Base-by-base conservation (phyloP, 2,888 invertebrate species). In the Lymantria dispar region DNA sequence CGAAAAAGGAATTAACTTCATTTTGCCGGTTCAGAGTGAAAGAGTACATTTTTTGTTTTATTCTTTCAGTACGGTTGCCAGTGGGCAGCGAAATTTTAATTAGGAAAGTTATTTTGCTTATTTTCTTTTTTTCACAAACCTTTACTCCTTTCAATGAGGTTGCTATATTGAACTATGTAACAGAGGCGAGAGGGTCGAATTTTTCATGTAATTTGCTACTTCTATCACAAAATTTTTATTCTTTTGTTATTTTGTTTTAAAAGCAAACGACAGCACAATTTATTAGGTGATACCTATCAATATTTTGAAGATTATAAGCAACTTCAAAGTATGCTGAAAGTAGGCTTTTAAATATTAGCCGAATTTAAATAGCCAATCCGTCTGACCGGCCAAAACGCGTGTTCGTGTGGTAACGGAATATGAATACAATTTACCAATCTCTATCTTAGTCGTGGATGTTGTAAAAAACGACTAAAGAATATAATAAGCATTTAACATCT, bases 41-140 rank as follows among this genome's bases (percentile, higher is more conserved):
- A 52, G 58, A 58, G 60, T 48, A 50, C 56, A 57, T 58, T 64
- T 66, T 54, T 62, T 60, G 62, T 63, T 76, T 75, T 70, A 62
- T 78, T 74, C 73, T 70, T 73, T 69, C 67, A 62, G 58, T 64
- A 68, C 68, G 68, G 68, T 67, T 72, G 74, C 72, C 74, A 74
- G 72, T 72, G 70, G 72, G 65, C 76, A 73, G 71, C 77, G 74
- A 82, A 77, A 78, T 80, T 81, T 82, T 85, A 85, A 85, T 83
- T 84, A 83, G 78, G 63, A 77, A 84, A 83, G 79, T 83, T 81
- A 73, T 73, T 75, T 73, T 63, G 62, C 62, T 74, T 70, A 61
- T 73, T 72, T 58, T 63, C 54, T 58, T 64, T 70, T n/a, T 70
- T 72, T 67, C 60, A 58, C 55, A 44, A 64, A 60, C 58, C 64